Evolutionary conservation across 2,797 vertebrate species (phyloP).

Genomic region (Microcaecilia unicolor): DNA sequence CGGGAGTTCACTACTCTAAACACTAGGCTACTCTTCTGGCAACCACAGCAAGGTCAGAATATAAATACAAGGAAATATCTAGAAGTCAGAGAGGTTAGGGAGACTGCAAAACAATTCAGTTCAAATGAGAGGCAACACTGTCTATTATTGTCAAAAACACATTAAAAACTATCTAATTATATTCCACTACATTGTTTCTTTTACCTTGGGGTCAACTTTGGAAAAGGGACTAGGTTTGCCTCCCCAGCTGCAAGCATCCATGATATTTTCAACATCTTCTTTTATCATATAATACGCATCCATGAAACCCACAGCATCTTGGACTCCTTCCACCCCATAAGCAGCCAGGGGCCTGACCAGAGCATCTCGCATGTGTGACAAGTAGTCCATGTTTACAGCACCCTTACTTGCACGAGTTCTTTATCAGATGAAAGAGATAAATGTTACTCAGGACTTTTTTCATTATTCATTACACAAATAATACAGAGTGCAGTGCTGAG

Average conservation of each 20-base stretch:
- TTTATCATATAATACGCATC: slow-evolving; percentile 83
- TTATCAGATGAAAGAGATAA: slow-evolving; percentile 7
- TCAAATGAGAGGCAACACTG: too few species aligned
- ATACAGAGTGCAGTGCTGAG: too few species aligned
- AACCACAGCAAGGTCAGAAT: too few species aligned
- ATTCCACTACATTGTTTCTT: too few species aligned
- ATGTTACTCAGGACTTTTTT: not conserved
- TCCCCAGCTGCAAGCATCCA: slow-evolving; percentile 86
- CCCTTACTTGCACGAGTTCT: slow-evolving; percentile 78
- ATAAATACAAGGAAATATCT: too few species aligned
- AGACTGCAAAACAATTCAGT: too few species aligned
- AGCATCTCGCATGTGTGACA: slow-evolving; percentile 66
- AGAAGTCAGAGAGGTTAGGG: too few species aligned
- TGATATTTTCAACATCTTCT: slow-evolving; percentile 92
- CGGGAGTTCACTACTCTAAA: too few species aligned
- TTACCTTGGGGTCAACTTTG: slow-evolving; percentile 88
- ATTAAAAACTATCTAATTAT: too few species aligned
- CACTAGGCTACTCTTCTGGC: too few species aligned
- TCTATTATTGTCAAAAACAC: too few species aligned
- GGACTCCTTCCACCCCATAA: slow-evolving; percentile 68
- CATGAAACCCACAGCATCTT: slow-evolving; percentile 69
- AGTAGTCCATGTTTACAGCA: slow-evolving; percentile 82
- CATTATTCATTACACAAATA: not conserved
- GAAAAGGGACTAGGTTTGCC: slow-evolving; percentile 79
- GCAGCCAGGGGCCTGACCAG: slow-evolving; percentile 69